These are phyloP conservation scores for Chiloscyllium punctatum DNA, from an alignment of 2,797 vertebrate species.

Conservation along the genomic window DNA sequence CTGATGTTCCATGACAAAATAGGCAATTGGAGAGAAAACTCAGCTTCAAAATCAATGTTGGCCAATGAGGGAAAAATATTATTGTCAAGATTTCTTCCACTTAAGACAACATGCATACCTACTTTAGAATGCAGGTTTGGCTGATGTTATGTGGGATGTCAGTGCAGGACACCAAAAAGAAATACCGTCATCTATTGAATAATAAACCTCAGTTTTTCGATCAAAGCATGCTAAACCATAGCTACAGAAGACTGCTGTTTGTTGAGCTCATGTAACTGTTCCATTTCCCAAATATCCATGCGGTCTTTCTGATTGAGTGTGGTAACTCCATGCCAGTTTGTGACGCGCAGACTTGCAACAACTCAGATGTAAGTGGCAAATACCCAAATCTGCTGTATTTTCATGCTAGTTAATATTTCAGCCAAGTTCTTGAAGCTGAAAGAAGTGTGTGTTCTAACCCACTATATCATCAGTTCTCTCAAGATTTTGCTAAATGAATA, in stretches of 20 bases:
- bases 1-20: background rate
- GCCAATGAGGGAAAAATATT: background rate
- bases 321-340: background rate
- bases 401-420: background rate
- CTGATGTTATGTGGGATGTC: too few species aligned
- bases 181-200: too few species aligned
- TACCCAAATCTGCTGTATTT: background rate
- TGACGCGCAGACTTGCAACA: background rate
- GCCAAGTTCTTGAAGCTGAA: background rate
- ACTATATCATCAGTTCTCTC: background rate
- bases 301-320: background rate
- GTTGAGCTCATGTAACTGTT: background rate
- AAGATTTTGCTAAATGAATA: constrained; percentile 19
- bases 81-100: background rate
- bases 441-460: background rate
- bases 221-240: background rate
- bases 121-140: background rate
- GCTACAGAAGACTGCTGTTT: background rate
- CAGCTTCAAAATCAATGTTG: background rate
- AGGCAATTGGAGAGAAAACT: background rate
- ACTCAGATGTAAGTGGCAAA: background rate
- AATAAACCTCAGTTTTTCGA: background rate
- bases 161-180: too few species aligned
- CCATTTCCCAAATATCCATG: background rate
- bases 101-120: background rate